phyloP scores from a whole-genome alignment of 2,113 vertebrate genomes.

The Otolemur garnettii region DNA sequence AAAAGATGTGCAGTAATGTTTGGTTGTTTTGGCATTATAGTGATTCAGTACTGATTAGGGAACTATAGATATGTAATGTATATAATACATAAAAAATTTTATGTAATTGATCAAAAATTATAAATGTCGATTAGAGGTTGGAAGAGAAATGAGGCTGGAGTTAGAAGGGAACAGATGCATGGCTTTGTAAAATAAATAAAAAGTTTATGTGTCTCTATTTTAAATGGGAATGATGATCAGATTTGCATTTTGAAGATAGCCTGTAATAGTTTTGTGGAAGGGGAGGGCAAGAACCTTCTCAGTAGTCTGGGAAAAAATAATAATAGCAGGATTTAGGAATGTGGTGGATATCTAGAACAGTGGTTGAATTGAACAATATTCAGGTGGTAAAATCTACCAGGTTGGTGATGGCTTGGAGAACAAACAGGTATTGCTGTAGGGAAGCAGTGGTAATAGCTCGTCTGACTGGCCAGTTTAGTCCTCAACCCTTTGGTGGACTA shows the following conservation, averaged over 20 bases:
- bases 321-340: not conserved
- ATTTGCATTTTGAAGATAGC: constrained; percentile 12
- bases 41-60: constrained; percentile 12
- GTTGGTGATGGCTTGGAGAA: not conserved
- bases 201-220: not conserved
- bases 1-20: constrained; percentile 13
- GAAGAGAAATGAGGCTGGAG: not conserved
- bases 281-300: not conserved
- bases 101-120: not conserved
- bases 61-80: not conserved
- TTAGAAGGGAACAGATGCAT: not conserved
- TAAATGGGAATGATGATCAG: not conserved
- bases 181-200: constrained; percentile 13
- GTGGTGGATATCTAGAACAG: not conserved
- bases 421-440: not conserved
- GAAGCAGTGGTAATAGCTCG: not conserved
- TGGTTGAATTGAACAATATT: not conserved
- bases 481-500: not conserved
- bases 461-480: not conserved
- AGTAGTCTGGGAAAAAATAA: not conserved
- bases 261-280: not conserved
- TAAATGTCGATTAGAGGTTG: not conserved
- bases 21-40: constrained; percentile 11
- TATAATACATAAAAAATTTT: not conserved
- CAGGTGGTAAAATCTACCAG: not conserved